Conservation (phyloP, 2,888 invertebrate genomes). For the Mechanitis mazaeus region DNA sequence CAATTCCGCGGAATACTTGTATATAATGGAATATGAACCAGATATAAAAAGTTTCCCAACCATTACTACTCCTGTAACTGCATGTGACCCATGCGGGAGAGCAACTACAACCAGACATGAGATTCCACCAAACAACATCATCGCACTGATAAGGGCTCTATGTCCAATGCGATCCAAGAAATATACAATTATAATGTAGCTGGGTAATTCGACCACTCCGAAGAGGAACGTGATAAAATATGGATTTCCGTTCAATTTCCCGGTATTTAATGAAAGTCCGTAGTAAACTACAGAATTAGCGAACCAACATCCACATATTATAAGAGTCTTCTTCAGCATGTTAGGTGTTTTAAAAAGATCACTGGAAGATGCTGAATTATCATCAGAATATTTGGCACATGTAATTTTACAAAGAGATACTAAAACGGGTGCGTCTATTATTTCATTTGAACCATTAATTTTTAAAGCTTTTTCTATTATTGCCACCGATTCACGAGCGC, state of each 20-base stretch:
- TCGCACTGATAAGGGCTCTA: constrained; percentile 83
- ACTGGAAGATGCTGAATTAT: constrained; percentile 76
- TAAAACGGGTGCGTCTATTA: constrained; percentile 79
- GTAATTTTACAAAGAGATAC: constrained; percentile 79
- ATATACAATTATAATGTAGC: constrained; percentile 83
- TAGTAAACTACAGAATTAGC: constrained; percentile 91
- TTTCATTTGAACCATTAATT: constrained; percentile 80
- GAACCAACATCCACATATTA: constrained; percentile 90
- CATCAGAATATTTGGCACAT: constrained; percentile 62
- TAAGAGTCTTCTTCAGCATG: constrained; percentile 85
- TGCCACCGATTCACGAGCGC: constrained; percentile 82
- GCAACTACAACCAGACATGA: constrained; percentile 85
- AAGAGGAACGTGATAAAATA: constrained; percentile 86
- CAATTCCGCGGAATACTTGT: constrained; percentile 91
- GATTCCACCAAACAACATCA: constrained; percentile 87
- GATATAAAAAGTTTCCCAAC: constrained; percentile 89
- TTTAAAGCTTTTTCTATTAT: constrained; percentile 85
- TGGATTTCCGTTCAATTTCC: constrained; percentile 87
- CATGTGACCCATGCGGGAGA: constrained; percentile 79
- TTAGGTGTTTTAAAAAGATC: constrained; percentile 88
- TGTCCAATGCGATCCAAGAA: constrained; percentile 87
- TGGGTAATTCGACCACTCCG: constrained; percentile 88
- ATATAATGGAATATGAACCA: constrained; percentile 89
- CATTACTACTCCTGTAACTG: constrained; percentile 81
- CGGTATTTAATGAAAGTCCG: constrained; percentile 87